A percentile compares a stretch with the other conserved stretches of the same genome.
Conservation (phyloP, 2,888 invertebrate species). For the Melieria crassipennis region DNA sequence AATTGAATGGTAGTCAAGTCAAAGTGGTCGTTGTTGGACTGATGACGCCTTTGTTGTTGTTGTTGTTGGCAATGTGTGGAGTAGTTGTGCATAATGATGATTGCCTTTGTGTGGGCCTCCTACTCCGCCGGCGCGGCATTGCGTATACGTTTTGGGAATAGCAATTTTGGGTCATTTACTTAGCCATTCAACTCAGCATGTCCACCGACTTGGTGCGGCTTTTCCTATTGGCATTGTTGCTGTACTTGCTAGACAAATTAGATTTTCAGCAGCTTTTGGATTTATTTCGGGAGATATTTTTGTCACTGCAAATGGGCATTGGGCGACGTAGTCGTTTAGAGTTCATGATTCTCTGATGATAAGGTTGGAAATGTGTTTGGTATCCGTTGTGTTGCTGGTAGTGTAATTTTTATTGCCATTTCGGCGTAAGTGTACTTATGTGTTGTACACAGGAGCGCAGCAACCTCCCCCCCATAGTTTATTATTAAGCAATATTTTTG, state of each 20-base stretch:
- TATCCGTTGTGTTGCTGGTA: not conserved
- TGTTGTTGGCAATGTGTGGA: conserved; percentile 5
- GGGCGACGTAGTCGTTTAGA: not conserved
- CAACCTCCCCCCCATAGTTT: too few relatives aligned
- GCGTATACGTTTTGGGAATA: conserved; percentile 53
- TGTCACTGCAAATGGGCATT: conserved; percentile 2
- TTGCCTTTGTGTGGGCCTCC: conserved; percentile 10
- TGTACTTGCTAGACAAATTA: conserved; percentile 4
- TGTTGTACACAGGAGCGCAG: not conserved
- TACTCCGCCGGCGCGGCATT: too few relatives aligned
- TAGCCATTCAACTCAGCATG: conserved; percentile 28
- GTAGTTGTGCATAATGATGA: conserved; percentile 32
- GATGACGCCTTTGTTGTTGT: not conserved
- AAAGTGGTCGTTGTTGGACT: too few relatives aligned
- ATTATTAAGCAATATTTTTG: too few relatives aligned
- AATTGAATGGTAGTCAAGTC: too few relatives aligned
- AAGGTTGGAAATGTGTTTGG: conserved; percentile 2
- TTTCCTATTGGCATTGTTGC: conserved; percentile 8
- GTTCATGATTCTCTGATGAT: conserved; percentile 17
- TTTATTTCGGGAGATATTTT: conserved; percentile 4
- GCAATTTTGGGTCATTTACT: conserved; percentile 59
- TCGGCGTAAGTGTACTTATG: conserved; percentile 6
- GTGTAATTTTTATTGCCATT: conserved; percentile 5
- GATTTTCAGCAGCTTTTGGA: conserved; percentile 7
- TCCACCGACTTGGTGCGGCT: not conserved